A percentile compares a stretch with the other conserved stretches of the same genome.
Conservation (phyloP, 2,797 vertebrate species). For the Streptopelia turtur region DNA sequence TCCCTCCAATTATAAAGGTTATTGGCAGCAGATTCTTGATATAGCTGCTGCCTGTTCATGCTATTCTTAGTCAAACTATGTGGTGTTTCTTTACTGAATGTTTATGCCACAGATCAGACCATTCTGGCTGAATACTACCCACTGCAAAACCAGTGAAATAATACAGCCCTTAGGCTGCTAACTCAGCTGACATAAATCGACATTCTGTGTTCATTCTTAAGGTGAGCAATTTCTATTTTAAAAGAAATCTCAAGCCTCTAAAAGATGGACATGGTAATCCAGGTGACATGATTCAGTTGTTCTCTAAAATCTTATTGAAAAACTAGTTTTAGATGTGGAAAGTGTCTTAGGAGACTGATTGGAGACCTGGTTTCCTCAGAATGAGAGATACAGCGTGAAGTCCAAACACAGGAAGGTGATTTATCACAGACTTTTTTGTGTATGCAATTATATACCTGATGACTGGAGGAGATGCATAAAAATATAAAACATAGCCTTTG, state of each 20-base stretch:
- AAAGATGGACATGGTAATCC: background rate
- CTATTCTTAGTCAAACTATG: background rate
- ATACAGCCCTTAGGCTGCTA: background rate
- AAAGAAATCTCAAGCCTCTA: background rate
- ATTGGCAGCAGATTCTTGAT: background rate
- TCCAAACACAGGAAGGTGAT: background rate
- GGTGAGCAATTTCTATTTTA: background rate
- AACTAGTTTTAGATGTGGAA: background rate
- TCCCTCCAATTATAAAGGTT: slow-evolving; percentile 14
- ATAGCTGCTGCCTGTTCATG: background rate
- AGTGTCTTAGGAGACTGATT: background rate
- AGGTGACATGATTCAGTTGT: background rate
- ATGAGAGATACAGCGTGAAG: background rate
- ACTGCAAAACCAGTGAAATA: background rate
- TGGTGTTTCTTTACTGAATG: background rate
- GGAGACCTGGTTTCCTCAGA: background rate
- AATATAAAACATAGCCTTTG: background rate
- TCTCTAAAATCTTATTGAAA: background rate
- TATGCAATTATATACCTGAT: background rate
- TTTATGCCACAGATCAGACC: background rate
- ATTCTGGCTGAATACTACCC: background rate
- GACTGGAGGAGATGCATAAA: too few relatives aligned
- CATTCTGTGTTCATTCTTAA: background rate
- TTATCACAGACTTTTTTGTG: background rate
- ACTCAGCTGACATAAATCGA: background rate